These are phyloP conservation scores for Limnephilus marmoratus DNA, from an alignment of 2,888 invertebrate genomes.

Conservation along the genomic window DNA sequence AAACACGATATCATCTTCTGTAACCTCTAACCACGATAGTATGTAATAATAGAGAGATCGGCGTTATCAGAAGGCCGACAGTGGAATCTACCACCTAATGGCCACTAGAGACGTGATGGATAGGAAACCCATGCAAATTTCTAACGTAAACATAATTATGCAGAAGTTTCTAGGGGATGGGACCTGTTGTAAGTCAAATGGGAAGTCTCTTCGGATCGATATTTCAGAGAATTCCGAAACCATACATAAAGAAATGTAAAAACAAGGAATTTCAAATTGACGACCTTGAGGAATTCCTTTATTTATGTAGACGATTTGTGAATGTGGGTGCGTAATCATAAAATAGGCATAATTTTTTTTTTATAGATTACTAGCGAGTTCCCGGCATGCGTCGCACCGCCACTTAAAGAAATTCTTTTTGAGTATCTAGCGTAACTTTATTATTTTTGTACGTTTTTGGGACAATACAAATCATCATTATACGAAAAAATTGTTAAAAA, in stretches of 20 bases:
- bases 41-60: not conserved
- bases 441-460: too few relatives aligned
- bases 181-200: not conserved
- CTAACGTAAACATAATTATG: not conserved
- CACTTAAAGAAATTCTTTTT: too few relatives aligned
- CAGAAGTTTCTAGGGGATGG: not conserved
- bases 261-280: not conserved
- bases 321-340: not conserved
- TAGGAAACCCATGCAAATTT: not conserved
- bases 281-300: not conserved
- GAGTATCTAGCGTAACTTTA: too few relatives aligned
- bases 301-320: not conserved
- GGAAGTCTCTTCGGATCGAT: not conserved
- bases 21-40: not conserved
- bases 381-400: too few relatives aligned
- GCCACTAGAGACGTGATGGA: not conserved
- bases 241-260: not conserved
- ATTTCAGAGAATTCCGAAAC: not conserved
- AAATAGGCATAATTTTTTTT: too few relatives aligned
- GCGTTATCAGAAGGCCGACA: not conserved
- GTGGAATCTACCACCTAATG: not conserved
- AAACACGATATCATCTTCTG: not conserved
- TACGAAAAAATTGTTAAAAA: too few relatives aligned
- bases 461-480: too few relatives aligned
- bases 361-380: too few relatives aligned